Conservation (phyloP, 2,888 invertebrate genomes). For the Galerucella pusilla region DNA sequence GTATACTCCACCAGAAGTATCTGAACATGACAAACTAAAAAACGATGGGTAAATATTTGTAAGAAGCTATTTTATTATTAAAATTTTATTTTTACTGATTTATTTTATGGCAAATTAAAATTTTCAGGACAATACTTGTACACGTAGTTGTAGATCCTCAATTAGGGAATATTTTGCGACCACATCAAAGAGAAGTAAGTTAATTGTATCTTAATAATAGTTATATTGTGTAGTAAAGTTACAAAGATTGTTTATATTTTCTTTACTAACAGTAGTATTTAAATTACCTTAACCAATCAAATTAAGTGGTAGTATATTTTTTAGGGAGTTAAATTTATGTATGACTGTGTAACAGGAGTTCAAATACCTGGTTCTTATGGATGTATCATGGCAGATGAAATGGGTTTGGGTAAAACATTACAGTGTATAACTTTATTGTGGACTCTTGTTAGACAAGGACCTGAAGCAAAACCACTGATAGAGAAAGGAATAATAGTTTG, state of each 20-base stretch:
- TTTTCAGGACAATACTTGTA: conserved; percentile 74
- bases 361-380: conserved; percentile 89
- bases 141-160: conserved; percentile 98
- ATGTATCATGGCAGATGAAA: conserved; percentile 99
- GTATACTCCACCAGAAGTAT: conserved; percentile 84
- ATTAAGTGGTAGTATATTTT: conserved; percentile 35
- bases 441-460: conserved; percentile 93
- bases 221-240: not conserved
- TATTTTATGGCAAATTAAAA: not conserved
- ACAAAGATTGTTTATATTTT: too few relatives aligned
- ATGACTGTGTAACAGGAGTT: conserved; percentile 95
- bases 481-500: conserved; percentile 95
- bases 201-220: not conserved
- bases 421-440: conserved; percentile 97
- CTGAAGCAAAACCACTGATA: conserved; percentile 89
- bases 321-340: conserved; percentile 97
- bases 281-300: too few relatives aligned
- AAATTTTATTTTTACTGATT: not conserved
- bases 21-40: conserved; percentile 89
- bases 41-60: conserved; percentile 70
- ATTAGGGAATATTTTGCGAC: conserved; percentile 88
- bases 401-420: conserved; percentile 97
- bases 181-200: conserved; percentile 92
- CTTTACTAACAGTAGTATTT: too few relatives aligned
- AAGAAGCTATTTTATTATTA: not conserved